A percentile compares a stretch with the other conserved stretches of the same genome.
phyloP scores from a whole-genome alignment of 1,140 invertebrate species.

The Drosophila carrolli region DNA sequence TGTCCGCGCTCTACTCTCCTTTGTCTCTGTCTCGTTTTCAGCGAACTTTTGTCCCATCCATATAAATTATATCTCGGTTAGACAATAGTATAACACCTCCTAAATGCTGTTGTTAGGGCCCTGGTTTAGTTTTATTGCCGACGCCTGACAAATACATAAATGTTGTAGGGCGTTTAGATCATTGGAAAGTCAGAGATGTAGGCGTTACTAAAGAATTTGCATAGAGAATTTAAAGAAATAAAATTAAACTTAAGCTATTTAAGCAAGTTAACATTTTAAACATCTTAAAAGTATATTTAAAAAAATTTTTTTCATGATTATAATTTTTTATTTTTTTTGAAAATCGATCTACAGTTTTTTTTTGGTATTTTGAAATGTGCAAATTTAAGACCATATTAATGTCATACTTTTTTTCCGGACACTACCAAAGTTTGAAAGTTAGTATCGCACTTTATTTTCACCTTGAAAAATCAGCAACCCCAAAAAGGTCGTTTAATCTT shows the following conservation, averaged over 20 bases:
- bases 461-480: slow-evolving; percentile 10
- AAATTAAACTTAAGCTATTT: too few relatives aligned
- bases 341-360: too few relatives aligned
- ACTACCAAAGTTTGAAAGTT: slow-evolving; percentile 1
- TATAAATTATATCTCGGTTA: slow-evolving; percentile 64
- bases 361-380: neutral
- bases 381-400: too few relatives aligned
- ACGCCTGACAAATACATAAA: slow-evolving; percentile 30
- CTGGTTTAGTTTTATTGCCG: slow-evolving; percentile 19
- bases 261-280: too few relatives aligned
- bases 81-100: slow-evolving; percentile 79
- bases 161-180: slow-evolving; percentile 29
- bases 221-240: slow-evolving; percentile 9
- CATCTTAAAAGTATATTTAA: too few relatives aligned
- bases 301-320: too few relatives aligned
- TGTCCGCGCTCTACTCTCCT: slow-evolving; percentile 40
- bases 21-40: slow-evolving; percentile 69
- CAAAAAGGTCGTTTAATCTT: slow-evolving; percentile 29
- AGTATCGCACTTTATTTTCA: neutral
- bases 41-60: slow-evolving; percentile 51
- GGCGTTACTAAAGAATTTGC: slow-evolving; percentile 50
- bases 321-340: too few relatives aligned
- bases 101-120: slow-evolving; percentile 61
- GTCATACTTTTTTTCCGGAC: neutral
- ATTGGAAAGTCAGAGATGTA: slow-evolving; percentile 12